These are phyloP conservation scores for Ramphastos sulfuratus DNA, from an alignment of 2,113 vertebrate genomes.

Conservation along the genomic window DNA sequence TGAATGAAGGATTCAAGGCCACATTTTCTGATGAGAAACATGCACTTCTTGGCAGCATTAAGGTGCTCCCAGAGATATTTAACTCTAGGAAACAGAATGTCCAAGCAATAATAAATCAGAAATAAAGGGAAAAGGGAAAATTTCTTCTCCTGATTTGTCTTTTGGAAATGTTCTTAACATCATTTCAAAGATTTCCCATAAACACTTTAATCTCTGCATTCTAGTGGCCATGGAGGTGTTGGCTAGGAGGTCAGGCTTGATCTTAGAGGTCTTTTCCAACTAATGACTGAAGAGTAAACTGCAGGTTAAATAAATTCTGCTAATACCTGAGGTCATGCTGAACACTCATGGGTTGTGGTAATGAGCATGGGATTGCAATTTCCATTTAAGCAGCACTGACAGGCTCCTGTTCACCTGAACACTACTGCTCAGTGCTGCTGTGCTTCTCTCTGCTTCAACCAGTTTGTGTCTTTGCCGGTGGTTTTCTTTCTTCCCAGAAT, in stretches of 20 bases:
- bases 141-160: not conserved
- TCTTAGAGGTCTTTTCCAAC: too few species aligned
- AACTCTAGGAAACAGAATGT: constrained; percentile 59
- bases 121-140: too few species aligned
- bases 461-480: constrained; percentile 73
- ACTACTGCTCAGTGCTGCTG: constrained; percentile 68
- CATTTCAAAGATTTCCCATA: not conserved
- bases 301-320: not conserved
- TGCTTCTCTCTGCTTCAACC: constrained; percentile 59
- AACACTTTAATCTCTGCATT: not conserved
- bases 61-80: constrained; percentile 63
- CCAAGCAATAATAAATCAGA: not conserved
- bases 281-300: not conserved
- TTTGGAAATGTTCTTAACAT: not conserved
- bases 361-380: not conserved
- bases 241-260: too few species aligned
- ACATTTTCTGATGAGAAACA: constrained; percentile 60
- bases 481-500: constrained; percentile 65
- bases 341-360: not conserved
- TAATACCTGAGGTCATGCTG: not conserved
- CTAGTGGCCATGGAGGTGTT: too few species aligned
- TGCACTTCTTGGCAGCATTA: constrained; percentile 35
- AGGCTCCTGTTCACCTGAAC: not conserved
- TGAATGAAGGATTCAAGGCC: constrained; percentile 69
- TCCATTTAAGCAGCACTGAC: not conserved